Evolutionary conservation across 1,140 invertebrate species (phyloP).

Genomic region (Pseudomyrmex sp.): DNA sequence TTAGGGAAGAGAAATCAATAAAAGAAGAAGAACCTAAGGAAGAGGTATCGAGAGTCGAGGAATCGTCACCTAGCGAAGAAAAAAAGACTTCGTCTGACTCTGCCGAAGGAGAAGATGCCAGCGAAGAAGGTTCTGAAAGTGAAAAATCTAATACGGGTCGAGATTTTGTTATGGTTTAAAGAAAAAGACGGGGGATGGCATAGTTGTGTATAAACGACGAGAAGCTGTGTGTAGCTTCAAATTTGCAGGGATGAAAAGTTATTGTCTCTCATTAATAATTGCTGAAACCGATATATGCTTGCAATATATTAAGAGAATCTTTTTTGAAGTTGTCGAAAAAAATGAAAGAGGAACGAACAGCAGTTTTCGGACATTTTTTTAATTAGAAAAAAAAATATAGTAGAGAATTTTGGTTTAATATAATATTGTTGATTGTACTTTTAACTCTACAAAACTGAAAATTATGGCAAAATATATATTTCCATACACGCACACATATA

Average conservation of each 20-base stretch:
- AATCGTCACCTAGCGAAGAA: constrained; percentile 63
- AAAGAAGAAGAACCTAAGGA: constrained; percentile 69
- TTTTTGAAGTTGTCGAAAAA: too few relatives aligned
- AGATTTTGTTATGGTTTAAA: constrained; percentile 90
- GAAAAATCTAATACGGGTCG: constrained; percentile 90
- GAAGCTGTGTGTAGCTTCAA: constrained; percentile 31
- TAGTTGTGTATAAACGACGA: too few relatives aligned
- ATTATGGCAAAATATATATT: too few relatives aligned
- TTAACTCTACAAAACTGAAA: too few relatives aligned
- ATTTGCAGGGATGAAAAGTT: constrained; percentile 27
- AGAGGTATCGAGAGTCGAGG: constrained; percentile 70
- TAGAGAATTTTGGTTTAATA: too few relatives aligned
- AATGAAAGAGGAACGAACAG: too few relatives aligned
- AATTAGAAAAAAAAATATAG: too few relatives aligned
- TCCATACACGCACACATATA: too few relatives aligned
- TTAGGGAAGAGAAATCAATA: constrained; percentile 75
- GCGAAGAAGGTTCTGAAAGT: constrained; percentile 83
- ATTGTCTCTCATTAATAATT: constrained; percentile 62
- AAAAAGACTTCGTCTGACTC: constrained; percentile 69
- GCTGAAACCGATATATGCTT: constrained; percentile 42
- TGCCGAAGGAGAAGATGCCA: constrained; percentile 78
- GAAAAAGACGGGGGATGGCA: background rate
- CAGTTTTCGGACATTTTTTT: too few relatives aligned
- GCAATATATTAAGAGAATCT: background rate
- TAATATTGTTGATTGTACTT: too few relatives aligned